A percentile compares a stretch with the other conserved stretches of the same genome.
phyloP scores from a whole-genome alignment of 2,797 vertebrate genomes.

The Chaenodraco wilsoni region DNA sequence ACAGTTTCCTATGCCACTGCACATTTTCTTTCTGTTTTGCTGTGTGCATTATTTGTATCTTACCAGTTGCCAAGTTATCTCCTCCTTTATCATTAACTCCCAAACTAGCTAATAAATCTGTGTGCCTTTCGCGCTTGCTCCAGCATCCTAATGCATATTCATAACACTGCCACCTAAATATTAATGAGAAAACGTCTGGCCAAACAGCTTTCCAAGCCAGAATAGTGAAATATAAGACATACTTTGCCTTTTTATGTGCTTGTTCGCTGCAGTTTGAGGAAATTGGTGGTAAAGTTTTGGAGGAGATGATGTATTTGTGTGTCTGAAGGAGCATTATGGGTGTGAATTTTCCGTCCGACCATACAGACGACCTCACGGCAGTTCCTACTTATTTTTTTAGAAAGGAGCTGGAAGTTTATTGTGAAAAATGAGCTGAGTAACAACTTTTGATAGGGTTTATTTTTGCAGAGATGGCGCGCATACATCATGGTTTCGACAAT shows the following conservation, averaged over 20 bases:
- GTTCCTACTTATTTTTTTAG: conserved; percentile 48
- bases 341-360: conserved; percentile 53
- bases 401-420: conserved; percentile 58
- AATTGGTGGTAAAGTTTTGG: conserved; percentile 56
- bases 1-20: background rate
- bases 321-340: conserved; percentile 70
- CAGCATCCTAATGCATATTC: conserved; percentile 82
- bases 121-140: conserved; percentile 63
- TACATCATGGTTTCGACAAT: conserved; percentile 70
- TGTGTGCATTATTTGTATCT: conserved; percentile 45
- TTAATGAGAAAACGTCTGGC: conserved; percentile 84
- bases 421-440: conserved; percentile 74
- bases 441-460: conserved; percentile 76
- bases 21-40: conserved; percentile 13
- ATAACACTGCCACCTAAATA: conserved; percentile 75
- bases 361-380: conserved; percentile 43
- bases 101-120: conserved; percentile 79
- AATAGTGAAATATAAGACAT: conserved; percentile 80
- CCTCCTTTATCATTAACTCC: conserved; percentile 78
- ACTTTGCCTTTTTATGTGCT: conserved; percentile 79
- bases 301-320: conserved; percentile 68
- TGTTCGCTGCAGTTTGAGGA: conserved; percentile 71
- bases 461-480: conserved; percentile 64
- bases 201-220: conserved; percentile 70
- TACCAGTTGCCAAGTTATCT: conserved; percentile 68